phyloP scores from a whole-genome alignment of 2,797 vertebrate species.

The Holocentrus rufus region DNA sequence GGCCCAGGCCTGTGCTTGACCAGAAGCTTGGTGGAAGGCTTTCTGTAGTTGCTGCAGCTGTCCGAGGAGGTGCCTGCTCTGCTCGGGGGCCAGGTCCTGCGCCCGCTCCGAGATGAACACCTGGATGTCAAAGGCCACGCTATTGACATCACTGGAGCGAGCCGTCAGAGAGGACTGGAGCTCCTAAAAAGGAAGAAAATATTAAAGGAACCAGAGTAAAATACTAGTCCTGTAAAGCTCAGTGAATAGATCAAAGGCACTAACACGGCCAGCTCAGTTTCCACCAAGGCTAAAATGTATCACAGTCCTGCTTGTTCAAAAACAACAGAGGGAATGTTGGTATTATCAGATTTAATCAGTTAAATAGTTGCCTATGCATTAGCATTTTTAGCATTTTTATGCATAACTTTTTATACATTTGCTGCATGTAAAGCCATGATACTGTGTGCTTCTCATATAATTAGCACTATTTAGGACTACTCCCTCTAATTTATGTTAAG shows the following conservation, averaged over 20 bases:
- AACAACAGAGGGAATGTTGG: not conserved
- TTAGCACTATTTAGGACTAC: not conserved
- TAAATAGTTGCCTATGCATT: not conserved
- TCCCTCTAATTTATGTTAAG: not conserved
- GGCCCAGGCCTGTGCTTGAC: conserved; percentile 76
- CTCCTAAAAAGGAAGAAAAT: conserved; percentile 77
- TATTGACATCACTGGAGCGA: conserved; percentile 83
- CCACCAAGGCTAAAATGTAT: not conserved
- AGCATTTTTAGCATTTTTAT: too few relatives aligned
- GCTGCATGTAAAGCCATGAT: not conserved
- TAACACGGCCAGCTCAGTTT: not conserved
- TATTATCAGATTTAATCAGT: not conserved
- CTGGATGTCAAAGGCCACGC: conserved; percentile 86
- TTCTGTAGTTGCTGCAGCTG: conserved; percentile 90
- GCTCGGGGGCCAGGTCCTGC: conserved; percentile 88
- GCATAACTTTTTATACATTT: too few relatives aligned
- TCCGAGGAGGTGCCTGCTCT: conserved; percentile 88
- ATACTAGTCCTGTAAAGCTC: not conserved
- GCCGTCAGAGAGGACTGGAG: conserved; percentile 81
- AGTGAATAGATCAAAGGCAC: not conserved
- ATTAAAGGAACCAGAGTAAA: not conserved
- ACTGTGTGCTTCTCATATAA: not conserved
- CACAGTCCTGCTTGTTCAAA: not conserved
- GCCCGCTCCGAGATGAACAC: conserved; percentile 92
- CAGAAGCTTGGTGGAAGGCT: conserved; percentile 84